A percentile compares a stretch with the other conserved stretches of the same genome.
These are phyloP conservation scores for Trematomus loennbergii DNA, from an alignment of 2,113 vertebrate species.

Conservation along the genomic window DNA sequence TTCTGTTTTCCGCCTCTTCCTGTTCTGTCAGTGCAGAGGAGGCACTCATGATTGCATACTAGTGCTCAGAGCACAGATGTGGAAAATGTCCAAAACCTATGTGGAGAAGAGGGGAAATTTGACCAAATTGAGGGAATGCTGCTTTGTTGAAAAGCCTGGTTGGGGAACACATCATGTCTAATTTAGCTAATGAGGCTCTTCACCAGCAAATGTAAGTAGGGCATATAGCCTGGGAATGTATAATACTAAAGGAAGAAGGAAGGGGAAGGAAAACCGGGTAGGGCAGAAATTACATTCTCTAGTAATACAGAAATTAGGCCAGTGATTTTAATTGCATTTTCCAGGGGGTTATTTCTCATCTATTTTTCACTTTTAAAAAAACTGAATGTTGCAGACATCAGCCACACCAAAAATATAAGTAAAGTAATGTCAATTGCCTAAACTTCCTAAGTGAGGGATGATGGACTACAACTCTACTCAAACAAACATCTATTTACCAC, in stretches of 20 bases:
- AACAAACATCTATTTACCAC: too few relatives aligned
- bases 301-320: constrained; percentile 7
- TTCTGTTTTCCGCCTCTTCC: constrained; percentile 8
- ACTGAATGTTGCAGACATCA: background rate
- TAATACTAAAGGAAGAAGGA: background rate
- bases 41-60: constrained; percentile 24
- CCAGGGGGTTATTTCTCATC: background rate
- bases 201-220: constrained; percentile 42
- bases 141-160: constrained; percentile 54
- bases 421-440: too few relatives aligned
- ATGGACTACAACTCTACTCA: too few relatives aligned
- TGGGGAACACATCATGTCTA: constrained; percentile 53
- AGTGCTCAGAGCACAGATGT: constrained; percentile 43
- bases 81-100: constrained; percentile 34
- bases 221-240: constrained; percentile 31
- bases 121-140: constrained; percentile 47
- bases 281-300: background rate
- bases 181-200: constrained; percentile 67
- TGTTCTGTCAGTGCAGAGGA: background rate
- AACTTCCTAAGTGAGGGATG: too few relatives aligned
- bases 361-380: background rate
- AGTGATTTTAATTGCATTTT: background rate
- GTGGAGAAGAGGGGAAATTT: constrained; percentile 34
- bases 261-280: constrained; percentile 4
- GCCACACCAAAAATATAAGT: background rate